Evolutionary conservation across 2,888 invertebrate genomes (phyloP).

Genomic region (Liodrosophila aerea): DNA sequence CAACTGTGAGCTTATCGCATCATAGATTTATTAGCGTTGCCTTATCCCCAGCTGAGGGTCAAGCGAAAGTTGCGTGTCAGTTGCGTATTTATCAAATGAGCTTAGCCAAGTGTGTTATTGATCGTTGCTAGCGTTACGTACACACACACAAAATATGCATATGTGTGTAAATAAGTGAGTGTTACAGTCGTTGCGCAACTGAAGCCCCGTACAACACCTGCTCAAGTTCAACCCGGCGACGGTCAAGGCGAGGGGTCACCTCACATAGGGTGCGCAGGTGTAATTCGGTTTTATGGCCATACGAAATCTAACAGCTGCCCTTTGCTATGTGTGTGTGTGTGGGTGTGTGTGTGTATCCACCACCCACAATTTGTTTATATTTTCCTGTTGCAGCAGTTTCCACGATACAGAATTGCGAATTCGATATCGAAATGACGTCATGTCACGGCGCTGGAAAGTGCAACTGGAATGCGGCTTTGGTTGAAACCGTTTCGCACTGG

Average conservation of each 20-base stretch:
- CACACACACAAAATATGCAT: slow-evolving; percentile 5
- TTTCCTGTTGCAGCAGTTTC: slow-evolving; percentile 39
- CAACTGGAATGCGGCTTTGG: slow-evolving; percentile 60
- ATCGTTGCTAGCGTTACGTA: slow-evolving; percentile 34
- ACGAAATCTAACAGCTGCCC: slow-evolving; percentile 42
- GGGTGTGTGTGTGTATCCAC: no score
- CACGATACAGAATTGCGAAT: slow-evolving; percentile 32
- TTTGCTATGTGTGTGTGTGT: no score
- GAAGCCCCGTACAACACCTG: slow-evolving; percentile 5
- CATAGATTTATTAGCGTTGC: neutral
- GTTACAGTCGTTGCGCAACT: slow-evolving; percentile 8
- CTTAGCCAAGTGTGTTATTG: slow-evolving; percentile 48
- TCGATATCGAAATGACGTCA: slow-evolving; percentile 71
- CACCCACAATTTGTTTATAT: slow-evolving; percentile 66
- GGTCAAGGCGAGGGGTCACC: slow-evolving; percentile 71
- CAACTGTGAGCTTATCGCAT: slow-evolving; percentile 1
- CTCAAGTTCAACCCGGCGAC: slow-evolving; percentile 60
- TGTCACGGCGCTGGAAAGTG: slow-evolving; percentile 48
- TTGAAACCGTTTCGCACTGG: slow-evolving; percentile 43
- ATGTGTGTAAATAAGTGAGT: slow-evolving; percentile 56
- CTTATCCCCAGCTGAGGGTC: slow-evolving; percentile 8
- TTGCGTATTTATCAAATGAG: slow-evolving; percentile 56
- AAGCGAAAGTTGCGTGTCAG: slow-evolving; percentile 56
- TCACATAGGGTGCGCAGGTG: slow-evolving; percentile 48
- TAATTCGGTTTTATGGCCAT: slow-evolving; percentile 40